These are phyloP conservation scores for Antedon mediterranea DNA, from an alignment of 53 echinoderm and acorn worm genomes.

Conservation along the genomic window DNA sequence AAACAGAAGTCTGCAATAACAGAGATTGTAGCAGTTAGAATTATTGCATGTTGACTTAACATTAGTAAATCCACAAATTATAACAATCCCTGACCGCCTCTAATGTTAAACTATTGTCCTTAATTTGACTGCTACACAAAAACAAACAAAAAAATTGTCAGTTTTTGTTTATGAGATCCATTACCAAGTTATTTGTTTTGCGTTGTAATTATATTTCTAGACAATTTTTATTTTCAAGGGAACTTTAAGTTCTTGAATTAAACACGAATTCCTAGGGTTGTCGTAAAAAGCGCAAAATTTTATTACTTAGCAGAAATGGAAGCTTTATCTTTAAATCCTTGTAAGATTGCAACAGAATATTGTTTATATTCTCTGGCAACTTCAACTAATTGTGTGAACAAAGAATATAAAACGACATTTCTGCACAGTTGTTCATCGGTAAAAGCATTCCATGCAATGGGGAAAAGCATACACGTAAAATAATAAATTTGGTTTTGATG, in stretches of 20 bases:
- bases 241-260: neutral
- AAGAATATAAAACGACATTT: neutral
- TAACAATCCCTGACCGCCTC: no score
- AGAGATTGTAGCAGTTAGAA: neutral
- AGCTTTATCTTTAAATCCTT: neutral
- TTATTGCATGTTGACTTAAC: no score
- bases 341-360: neutral
- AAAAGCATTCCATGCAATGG: neutral
- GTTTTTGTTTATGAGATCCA: neutral
- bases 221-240: neutral
- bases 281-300: neutral
- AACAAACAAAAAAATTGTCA: neutral
- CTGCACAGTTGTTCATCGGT: neutral
- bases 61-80: no score
- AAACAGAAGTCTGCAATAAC: no score
- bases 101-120: no score
- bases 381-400: neutral
- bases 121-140: neutral
- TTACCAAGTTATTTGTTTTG: neutral
- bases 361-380: neutral
- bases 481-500: no score
- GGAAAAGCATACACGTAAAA: neutral
- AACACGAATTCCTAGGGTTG: neutral
- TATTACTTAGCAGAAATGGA: neutral
- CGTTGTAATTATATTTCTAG: neutral